Evolutionary conservation across 2,888 invertebrate species (phyloP).

Genomic region (Pseudococcus jackbeardsleyi): DNA sequence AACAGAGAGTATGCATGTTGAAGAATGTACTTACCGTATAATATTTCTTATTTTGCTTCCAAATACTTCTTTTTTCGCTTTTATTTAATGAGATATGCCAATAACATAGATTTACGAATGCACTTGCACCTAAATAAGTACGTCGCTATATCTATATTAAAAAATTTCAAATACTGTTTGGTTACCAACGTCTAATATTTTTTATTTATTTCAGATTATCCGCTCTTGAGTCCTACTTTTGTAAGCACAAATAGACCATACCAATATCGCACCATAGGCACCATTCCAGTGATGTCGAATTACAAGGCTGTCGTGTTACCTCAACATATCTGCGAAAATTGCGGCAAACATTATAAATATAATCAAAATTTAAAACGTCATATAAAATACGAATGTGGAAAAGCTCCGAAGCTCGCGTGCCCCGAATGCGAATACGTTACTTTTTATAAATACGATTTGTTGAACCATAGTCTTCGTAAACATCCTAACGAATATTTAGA

Average conservation of each 20-base stretch:
- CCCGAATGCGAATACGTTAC: conserved; percentile 70
- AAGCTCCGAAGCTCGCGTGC: conserved; percentile 70
- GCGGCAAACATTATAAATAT: conserved; percentile 68
- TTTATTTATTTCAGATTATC: conserved; percentile 18
- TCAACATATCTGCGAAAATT: conserved; percentile 65
- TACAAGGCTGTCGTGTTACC: conserved; percentile 32
- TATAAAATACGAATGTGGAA: conserved; percentile 70
- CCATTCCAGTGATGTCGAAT: background rate
- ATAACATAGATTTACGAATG: background rate
- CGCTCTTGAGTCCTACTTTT: background rate
- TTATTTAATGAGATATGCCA: background rate
- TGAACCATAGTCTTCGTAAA: conserved; percentile 69
- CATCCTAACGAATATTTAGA: conserved; percentile 66
- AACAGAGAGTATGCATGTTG: too few species aligned
- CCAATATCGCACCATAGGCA: background rate
- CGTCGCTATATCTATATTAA: background rate
- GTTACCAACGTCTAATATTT: background rate
- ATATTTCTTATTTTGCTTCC: too few species aligned
- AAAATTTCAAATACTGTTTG: background rate
- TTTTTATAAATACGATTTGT: conserved; percentile 70
- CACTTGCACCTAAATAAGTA: background rate
- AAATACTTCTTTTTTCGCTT: background rate
- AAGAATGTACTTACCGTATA: too few species aligned
- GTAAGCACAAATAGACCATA: background rate
- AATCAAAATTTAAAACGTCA: conserved; percentile 67